Evolutionary conservation across 2,888 invertebrate genomes (phyloP), one percentile per base, ranked within the genome.

Genomic region (Geophilus truncorum): DNA sequence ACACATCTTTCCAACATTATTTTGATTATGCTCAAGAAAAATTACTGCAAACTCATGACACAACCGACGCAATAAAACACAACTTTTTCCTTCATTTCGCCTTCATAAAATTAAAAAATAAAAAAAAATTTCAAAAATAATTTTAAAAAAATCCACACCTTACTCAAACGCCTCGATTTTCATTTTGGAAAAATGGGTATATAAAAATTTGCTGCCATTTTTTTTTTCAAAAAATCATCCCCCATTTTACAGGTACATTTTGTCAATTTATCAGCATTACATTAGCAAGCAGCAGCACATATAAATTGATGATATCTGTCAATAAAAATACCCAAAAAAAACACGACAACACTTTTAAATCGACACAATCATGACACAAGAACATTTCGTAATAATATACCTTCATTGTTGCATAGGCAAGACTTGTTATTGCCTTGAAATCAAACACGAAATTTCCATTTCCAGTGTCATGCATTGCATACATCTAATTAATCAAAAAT

Each of bases 141-240:
- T 28, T n/a, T n/a, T n/a, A n/a, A 15, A 28, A 23, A 70, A 10
- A 10, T 25, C 25, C 28, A 70, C 70, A 7, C 51, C 18, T 51
- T 18, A 15, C 25, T 12, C 25, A 70, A 70, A 70, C 28, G 23
- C 70, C 70, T 70, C 70, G 70, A 70, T 28, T 23, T 70, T 70
- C 70, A 70, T 70, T 70, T 70, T 70, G 70, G 70, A 70, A 70
- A 70, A 70, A 70, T 70, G 70, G 70, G 70, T 70, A 70, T 70
- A 70, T 70, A 70, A 70, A 70, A 70, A 70, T 70, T 70, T 70
- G 70, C 70, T 70, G 70, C 70, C 70, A 70, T 70, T 70, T 62
- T 62, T 62, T 23, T 21, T 23, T 25, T 70, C 25, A 10, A n/a
- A 2, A 70, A 70, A 70, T 70, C 28, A 70, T 51, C 51, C 51